phyloP scores from a whole-genome alignment of 2,113 vertebrate species.

The Mesembrinibis cayennensis region DNA sequence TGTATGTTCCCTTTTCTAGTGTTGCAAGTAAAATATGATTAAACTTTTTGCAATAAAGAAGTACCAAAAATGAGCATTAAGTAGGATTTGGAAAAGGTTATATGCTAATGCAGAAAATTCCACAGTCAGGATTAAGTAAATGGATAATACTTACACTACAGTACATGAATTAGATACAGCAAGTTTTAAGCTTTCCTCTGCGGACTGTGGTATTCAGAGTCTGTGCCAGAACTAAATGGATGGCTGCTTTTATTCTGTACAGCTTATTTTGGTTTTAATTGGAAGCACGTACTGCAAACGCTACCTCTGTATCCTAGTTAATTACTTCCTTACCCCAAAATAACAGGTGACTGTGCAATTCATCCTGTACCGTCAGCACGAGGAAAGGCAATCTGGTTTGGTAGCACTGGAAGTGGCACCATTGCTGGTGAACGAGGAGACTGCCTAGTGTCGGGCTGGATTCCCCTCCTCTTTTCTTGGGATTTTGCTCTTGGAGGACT shows the following conservation, averaged over 20 bases:
- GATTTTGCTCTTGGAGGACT: not conserved
- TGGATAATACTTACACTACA: not conserved
- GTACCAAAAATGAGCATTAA: not conserved
- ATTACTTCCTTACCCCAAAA: slow-evolving; percentile 30
- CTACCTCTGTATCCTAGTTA: not conserved
- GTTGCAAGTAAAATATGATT: not conserved
- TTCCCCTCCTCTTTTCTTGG: not conserved
- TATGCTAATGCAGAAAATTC: not conserved
- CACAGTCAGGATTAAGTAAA: not conserved
- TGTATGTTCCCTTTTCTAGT: not conserved
- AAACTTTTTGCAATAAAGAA: not conserved
- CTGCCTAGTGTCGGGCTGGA: not conserved
- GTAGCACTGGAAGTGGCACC: slow-evolving; percentile 61
- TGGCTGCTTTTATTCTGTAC: not conserved
- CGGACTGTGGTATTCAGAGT: not conserved
- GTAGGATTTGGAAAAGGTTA: not conserved
- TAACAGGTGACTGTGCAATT: slow-evolving; percentile 71
- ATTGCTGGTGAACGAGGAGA: slow-evolving; percentile 58
- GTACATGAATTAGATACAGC: not conserved
- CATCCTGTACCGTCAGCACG: slow-evolving; percentile 59
- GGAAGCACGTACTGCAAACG: not conserved
- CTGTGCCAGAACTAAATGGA: not conserved
- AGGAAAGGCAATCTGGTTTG: not conserved
- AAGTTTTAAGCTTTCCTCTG: not conserved
- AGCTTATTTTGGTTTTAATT: not conserved